Percentiles rank a stretch among this genome's conserved stretches.
phyloP scores from a whole-genome alignment of 1,140 invertebrate species.

The Eulimnadia texana region DNA sequence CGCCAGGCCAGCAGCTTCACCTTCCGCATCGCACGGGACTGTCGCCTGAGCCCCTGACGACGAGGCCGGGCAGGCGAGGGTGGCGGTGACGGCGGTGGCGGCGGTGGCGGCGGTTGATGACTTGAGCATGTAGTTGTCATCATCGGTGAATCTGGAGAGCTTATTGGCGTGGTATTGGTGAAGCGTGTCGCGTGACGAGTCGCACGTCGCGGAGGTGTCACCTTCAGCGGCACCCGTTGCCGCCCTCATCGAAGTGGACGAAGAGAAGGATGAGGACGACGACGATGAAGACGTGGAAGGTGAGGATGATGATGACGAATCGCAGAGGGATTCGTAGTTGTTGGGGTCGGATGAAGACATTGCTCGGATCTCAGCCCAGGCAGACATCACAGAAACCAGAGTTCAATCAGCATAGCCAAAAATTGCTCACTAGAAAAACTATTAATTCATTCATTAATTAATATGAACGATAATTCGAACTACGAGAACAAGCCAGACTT shows the following conservation, averaged over 20 bases:
- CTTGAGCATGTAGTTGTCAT: conserved; percentile 43
- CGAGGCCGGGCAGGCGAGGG: conserved; percentile 16
- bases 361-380: neutral
- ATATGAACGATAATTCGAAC: too few species aligned
- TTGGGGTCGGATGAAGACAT: neutral
- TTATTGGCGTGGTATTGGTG: neutral
- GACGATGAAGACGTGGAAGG: too few species aligned
- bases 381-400: neutral
- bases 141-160: neutral
- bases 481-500: too few species aligned
- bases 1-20: neutral
- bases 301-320: too few species aligned
- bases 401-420: neutral
- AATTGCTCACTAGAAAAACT: too few species aligned
- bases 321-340: neutral
- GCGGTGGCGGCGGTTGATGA: neutral
- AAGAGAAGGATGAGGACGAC: too few species aligned
- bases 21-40: neutral
- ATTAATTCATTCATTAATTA: too few species aligned
- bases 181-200: neutral
- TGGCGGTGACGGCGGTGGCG: conserved; percentile 20
- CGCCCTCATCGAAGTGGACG: too few species aligned
- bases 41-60: neutral
- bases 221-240: too few species aligned
- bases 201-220: too few species aligned